Conservation (phyloP, 2,888 invertebrate species). For the Leptopterna dolabrata region DNA sequence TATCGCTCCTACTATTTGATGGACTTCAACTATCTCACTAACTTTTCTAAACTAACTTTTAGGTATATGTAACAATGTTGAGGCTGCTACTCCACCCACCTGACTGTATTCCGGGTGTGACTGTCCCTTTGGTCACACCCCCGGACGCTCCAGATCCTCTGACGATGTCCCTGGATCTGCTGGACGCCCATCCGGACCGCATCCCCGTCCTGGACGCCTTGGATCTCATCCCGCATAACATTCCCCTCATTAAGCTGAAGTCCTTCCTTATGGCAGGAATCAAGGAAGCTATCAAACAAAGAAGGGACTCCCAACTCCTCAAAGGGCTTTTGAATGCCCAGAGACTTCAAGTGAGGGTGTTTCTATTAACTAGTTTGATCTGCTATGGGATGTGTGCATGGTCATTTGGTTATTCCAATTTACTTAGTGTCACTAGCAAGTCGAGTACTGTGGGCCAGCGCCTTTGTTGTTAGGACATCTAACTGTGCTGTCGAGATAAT, state of each 20-base stretch:
- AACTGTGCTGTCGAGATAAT: too few relatives aligned
- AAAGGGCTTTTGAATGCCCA: conserved; percentile 88
- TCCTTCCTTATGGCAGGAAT: conserved; percentile 84
- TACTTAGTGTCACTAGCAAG: too few relatives aligned
- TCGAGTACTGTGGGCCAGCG: too few relatives aligned
- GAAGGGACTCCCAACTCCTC: conserved; percentile 81
- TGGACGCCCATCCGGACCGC: conserved; percentile 85
- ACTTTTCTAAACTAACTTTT: conserved; percentile 5
- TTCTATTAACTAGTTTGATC: not conserved
- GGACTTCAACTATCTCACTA: too few relatives aligned
- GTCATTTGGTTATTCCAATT: not conserved
- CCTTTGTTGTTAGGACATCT: too few relatives aligned
- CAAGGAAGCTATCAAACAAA: conserved; percentile 78
- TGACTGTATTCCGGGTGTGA: conserved; percentile 65
- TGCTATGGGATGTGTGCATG: too few relatives aligned
- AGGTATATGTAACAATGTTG: conserved; percentile 76
- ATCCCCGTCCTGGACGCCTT: conserved; percentile 75
- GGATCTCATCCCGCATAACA: conserved; percentile 82
- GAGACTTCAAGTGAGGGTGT: conserved; percentile 79
- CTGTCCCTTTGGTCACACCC: conserved; percentile 13
- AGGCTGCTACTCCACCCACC: conserved; percentile 70
- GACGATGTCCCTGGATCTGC: conserved; percentile 80
- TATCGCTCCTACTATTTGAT: too few relatives aligned
- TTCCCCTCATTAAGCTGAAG: conserved; percentile 81
- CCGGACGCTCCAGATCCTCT: conserved; percentile 68